phyloP scores from a whole-genome alignment of 1,140 invertebrate species.

The Drosophila nasuta region DNA sequence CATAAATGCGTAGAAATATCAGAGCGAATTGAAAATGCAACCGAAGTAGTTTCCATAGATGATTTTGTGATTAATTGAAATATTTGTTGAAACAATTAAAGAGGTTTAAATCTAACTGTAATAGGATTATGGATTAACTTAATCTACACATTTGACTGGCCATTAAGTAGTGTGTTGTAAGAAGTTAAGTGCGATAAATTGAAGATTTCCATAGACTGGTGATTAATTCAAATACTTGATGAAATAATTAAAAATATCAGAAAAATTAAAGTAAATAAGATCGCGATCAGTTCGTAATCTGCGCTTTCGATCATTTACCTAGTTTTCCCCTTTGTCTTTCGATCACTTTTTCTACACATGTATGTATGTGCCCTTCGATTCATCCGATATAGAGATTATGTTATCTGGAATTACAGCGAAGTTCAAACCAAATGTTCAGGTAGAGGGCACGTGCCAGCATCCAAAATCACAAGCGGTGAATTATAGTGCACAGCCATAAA shows the following conservation, averaged over 20 bases:
- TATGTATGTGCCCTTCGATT: background rate
- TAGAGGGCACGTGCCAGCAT: conserved; percentile 62
- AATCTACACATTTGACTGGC: no score
- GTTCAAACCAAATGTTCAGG: conserved; percentile 56
- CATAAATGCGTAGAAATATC: conserved; percentile 33
- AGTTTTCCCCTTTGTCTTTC: background rate
- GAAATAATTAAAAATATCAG: no score
- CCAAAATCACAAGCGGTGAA: conserved; percentile 37
- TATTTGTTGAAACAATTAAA: background rate
- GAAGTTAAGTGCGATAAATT: no score
- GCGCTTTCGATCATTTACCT: background rate
- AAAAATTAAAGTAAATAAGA: no score
- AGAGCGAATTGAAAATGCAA: conserved; percentile 43
- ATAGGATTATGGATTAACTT: no score
- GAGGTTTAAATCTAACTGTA: no score
- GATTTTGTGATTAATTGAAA: background rate
- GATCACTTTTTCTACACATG: background rate
- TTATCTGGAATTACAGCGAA: conserved; percentile 27
- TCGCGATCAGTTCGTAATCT: no score
- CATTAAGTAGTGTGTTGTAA: no score
- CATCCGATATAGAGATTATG: background rate
- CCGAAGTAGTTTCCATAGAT: background rate
- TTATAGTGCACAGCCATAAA: conserved; percentile 42
- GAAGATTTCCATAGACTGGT: no score
- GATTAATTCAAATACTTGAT: no score